phyloP scores from a whole-genome alignment of 2,797 vertebrate species.

The Acanthis flammea region DNA sequence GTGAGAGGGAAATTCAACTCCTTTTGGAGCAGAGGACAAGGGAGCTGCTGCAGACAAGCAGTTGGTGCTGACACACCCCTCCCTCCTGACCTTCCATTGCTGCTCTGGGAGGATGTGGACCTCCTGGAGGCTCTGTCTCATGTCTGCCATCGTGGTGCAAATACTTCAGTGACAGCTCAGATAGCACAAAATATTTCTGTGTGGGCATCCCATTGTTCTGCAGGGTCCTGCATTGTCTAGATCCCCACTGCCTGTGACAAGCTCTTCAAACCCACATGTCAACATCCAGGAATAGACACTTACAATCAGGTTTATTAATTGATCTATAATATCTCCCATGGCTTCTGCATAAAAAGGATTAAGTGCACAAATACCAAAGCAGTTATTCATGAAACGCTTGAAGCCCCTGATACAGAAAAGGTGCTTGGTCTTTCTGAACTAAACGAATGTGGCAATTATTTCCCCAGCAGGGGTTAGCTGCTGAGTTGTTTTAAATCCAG shows the following conservation, averaged over 20 bases:
- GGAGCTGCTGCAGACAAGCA: neutral
- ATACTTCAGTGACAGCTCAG: neutral
- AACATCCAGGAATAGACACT: neutral
- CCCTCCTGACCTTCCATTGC: neutral
- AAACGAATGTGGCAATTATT: neutral
- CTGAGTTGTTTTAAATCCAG: conserved; percentile 3
- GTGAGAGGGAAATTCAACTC: neutral
- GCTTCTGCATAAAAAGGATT: neutral
- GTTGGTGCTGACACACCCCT: neutral
- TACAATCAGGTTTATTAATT: neutral
- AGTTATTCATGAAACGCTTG: neutral
- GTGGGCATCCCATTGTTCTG: neutral
- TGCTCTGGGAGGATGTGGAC: neutral
- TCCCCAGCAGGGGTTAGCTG: neutral
- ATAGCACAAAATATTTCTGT: neutral
- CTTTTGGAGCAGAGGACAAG: neutral
- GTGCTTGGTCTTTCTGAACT: neutral
- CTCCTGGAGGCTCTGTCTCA: neutral
- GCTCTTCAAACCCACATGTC: neutral
- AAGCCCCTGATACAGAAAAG: neutral
- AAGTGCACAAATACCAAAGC: neutral
- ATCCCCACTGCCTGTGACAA: neutral
- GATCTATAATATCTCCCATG: neutral
- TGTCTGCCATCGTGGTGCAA: neutral
- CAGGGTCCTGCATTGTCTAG: neutral